These are phyloP conservation scores for Pantala flavescens DNA, from an alignment of 1,140 invertebrate species.

Conservation along the genomic window DNA sequence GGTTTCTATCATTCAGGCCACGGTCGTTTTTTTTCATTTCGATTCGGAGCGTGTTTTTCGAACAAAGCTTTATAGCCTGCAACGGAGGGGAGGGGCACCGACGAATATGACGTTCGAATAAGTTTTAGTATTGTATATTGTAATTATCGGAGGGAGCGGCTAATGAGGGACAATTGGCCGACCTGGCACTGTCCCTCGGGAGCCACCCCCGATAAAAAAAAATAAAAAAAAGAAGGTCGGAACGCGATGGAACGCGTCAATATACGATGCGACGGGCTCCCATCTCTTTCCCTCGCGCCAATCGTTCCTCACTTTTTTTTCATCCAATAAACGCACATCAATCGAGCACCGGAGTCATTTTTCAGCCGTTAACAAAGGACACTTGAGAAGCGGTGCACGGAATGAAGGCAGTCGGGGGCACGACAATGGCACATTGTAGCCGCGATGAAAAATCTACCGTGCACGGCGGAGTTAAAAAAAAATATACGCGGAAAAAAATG, in stretches of 20 bases:
- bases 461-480: not conserved
- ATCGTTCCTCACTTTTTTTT: not conserved
- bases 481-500: not conserved
- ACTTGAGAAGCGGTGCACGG: no score
- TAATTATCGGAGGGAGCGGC: not conserved
- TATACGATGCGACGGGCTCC: no score
- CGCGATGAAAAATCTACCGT: not conserved
- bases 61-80: not conserved
- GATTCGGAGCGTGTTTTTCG: not conserved
- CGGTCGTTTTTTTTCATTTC: not conserved
- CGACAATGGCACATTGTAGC: not conserved
- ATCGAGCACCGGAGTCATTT: not conserved
- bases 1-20: not conserved
- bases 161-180: not conserved
- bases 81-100: not conserved
- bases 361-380: not conserved
- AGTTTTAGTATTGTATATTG: slow-evolving; percentile 4
- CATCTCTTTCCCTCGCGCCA: not conserved
- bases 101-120: slow-evolving; percentile 9
- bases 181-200: not conserved
- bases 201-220: not conserved
- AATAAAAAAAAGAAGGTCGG: not conserved
- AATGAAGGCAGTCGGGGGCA: not conserved
- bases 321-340: not conserved
- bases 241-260: not conserved